Evolutionary conservation across 2,797 vertebrate species (phyloP), one percentile per base, ranked within the genome.

Genomic region (Erethizon dorsatum): DNA sequence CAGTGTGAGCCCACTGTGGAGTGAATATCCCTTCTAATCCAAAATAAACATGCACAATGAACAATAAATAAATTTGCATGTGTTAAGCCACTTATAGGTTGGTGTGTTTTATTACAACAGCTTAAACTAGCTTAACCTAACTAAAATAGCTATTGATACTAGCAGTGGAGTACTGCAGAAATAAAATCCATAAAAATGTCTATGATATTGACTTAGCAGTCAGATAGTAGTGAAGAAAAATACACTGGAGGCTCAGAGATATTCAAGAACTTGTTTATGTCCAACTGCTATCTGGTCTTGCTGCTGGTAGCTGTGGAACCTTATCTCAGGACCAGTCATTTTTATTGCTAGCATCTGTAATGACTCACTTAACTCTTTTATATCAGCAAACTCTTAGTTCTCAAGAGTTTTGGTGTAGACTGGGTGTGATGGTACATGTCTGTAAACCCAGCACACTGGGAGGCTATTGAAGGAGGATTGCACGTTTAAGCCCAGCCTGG

Each of bases 1-100:
- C 33, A 28, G 11, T 18, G 6, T 87, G 33, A 37, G 47, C 22
- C 82, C 59, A 63, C 4, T 47, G 31, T 86, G 31, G n/a, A 37
- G 4, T 11, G 45, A 52, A 56, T 87, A 65, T 13, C 11, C 15
- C 8, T 59, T 54, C 11, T 73, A 24, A 75, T 87, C 31, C 79
- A 83, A 65, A 15, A 31, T 75, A 91, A 80, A 37, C 47, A 95
- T 65, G 67, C 67, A 67, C 24, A 91, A 54, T 82, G 37, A 83
- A 28, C 20, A 41, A 41, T 22, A 71, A 41, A 71, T 71, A 71
- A 17, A n/a, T 17, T 67, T 67, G 28, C 22, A 3, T 71, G 59
- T 79, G 37, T 78, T 80, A 71, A 71, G 10, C 37, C 69, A 41
- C 7, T 71, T 69, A 20, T 65, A 65, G 26, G 61, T 89, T 83